These are phyloP conservation scores for Lethenteron camtschaticum DNA, from an alignment of 2,113 vertebrate genomes.

Conservation along the genomic window DNA sequence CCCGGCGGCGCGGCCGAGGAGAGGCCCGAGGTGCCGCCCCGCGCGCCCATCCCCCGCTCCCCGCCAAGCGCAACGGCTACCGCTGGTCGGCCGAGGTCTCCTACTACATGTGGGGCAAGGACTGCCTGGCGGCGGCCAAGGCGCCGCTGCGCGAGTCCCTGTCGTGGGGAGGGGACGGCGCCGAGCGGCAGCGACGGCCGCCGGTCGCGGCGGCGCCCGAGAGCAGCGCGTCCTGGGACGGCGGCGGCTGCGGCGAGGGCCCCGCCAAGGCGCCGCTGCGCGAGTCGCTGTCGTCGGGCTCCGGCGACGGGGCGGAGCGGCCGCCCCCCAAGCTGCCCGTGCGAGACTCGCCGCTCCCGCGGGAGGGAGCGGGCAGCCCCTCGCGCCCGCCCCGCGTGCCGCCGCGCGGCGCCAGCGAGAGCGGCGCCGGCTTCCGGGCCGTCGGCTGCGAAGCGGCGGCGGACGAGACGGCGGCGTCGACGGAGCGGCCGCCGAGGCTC, in stretches of 20 bases:
- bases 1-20: conserved; percentile 55
- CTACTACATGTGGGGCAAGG: conserved; percentile 30
- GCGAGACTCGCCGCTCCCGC: background rate
- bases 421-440: background rate
- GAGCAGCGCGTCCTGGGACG: background rate
- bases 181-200: background rate
- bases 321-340: background rate
- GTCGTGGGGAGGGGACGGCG: background rate
- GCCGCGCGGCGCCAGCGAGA: background rate
- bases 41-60: conserved; percentile 63
- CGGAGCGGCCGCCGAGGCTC: background rate
- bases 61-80: conserved; percentile 35
- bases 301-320: background rate
- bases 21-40: conserved; percentile 56
- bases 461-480: no score
- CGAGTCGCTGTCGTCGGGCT: conserved; percentile 3
- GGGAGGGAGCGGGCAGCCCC: background rate
- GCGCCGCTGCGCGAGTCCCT: conserved; percentile 1
- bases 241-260: background rate
- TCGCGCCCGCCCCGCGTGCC: background rate
- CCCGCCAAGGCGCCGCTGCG: background rate
- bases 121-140: background rate
- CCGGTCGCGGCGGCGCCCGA: background rate
- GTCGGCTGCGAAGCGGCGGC: background rate
- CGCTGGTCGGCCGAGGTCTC: conserved; percentile 87